Evolutionary conservation across 2,113 vertebrate genomes (phyloP).

Genomic region (Trichomycterus rosablanca): DNA sequence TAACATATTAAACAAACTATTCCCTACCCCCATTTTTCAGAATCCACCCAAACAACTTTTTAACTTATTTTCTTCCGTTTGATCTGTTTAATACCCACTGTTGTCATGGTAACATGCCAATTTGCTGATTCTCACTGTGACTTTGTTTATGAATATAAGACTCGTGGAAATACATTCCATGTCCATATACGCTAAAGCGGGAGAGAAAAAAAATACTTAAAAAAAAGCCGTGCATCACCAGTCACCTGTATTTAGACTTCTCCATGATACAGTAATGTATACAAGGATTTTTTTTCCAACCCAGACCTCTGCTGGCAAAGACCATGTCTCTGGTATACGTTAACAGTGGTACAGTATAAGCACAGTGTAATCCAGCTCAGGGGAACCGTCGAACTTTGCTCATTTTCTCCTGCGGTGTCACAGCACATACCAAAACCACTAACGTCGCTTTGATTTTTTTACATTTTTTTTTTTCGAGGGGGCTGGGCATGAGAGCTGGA

Average conservation of each 20-base stretch:
- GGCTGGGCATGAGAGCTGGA: conserved; percentile 21
- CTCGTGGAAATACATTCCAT: conserved; percentile 65
- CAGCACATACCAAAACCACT: conserved; percentile 10
- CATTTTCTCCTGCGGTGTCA: conserved; percentile 24
- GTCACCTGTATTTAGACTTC: conserved; percentile 75
- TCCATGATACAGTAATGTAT: conserved; percentile 72
- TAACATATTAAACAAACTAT: too few species aligned
- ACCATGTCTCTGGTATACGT: conserved; percentile 24
- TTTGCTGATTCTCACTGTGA: conserved; percentile 45
- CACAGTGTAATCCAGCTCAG: conserved; percentile 6
- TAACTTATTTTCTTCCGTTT: conserved; percentile 1
- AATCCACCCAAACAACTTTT: too few species aligned
- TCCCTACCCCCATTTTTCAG: background rate
- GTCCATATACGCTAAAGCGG: conserved; percentile 71
- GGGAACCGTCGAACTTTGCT: conserved; percentile 2
- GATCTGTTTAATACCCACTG: background rate
- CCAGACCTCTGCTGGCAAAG: conserved; percentile 16
- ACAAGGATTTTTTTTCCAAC: conserved; percentile 55
- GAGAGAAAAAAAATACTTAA: too few species aligned
- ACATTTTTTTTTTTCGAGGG: background rate
- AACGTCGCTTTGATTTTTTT: background rate
- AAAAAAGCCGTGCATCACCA: conserved; percentile 50
- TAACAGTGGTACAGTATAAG: conserved; percentile 28
- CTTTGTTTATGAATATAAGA: conserved; percentile 64
- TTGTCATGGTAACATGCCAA: conserved; percentile 68